Percentiles rank a stretch among this genome's conserved stretches.
phyloP scores from a whole-genome alignment of 2,888 invertebrate genomes.

The Aphrophora alni region DNA sequence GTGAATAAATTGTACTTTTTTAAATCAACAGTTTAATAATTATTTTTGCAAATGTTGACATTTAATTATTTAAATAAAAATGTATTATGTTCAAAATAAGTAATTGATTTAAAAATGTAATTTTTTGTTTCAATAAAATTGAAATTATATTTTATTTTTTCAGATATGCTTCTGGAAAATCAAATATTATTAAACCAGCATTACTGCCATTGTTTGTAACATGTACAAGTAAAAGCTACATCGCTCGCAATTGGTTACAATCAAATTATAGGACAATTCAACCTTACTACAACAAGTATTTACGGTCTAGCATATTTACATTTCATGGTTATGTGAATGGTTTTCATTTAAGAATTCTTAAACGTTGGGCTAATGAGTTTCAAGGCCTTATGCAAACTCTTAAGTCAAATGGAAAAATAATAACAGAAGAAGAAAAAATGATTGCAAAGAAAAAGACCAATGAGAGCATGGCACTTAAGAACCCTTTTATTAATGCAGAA shows the following conservation, averaged over 20 bases:
- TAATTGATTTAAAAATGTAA: too few species aligned
- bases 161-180: conserved; percentile 27
- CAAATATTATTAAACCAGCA: conserved; percentile 39
- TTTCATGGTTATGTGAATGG: conserved; percentile 37
- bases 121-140: too few species aligned
- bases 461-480: background rate
- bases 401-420: conserved; percentile 24
- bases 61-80: too few species aligned
- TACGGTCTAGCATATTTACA: conserved; percentile 42
- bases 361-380: conserved; percentile 36
- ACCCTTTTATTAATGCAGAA: background rate
- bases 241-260: conserved; percentile 51
- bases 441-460: background rate
- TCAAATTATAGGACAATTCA: conserved; percentile 51
- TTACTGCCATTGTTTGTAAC: conserved; percentile 46
- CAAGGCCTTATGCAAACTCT: conserved; percentile 35
- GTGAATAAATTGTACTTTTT: too few species aligned
- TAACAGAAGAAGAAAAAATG: conserved; percentile 14
- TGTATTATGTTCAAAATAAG: too few species aligned
- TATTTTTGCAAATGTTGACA: too few species aligned
- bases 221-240: conserved; percentile 40
- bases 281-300: conserved; percentile 48
- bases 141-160: too few species aligned
- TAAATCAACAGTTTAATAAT: too few species aligned
- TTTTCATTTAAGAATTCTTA: conserved; percentile 36